Percentiles rank a stretch among this genome's conserved stretches.
Conservation (phyloP, 2,888 invertebrate genomes). For the Melipona bicolor region DNA sequence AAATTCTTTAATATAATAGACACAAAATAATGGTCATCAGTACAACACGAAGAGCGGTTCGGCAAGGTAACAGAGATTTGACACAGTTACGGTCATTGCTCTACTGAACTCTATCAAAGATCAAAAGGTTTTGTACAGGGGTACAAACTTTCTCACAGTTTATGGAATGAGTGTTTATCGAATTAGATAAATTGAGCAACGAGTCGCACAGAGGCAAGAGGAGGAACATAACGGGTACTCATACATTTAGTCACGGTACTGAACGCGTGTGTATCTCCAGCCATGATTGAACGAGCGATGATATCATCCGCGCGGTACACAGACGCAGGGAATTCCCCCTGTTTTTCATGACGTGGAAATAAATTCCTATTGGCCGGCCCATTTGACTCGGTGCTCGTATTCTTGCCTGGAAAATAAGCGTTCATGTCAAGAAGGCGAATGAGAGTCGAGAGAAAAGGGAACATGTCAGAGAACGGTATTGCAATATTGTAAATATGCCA, state of each 20-base stretch:
- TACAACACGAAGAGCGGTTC: too few relatives aligned
- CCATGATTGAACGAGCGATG: slow-evolving; percentile 57
- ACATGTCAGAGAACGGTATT: neutral
- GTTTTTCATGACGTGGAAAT: slow-evolving; percentile 35
- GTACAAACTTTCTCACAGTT: too few relatives aligned
- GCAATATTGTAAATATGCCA: neutral
- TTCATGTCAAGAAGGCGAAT: neutral
- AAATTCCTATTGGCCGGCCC: slow-evolving; percentile 46
- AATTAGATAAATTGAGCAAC: neutral
- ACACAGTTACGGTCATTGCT: too few relatives aligned
- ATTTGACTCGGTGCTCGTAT: neutral
- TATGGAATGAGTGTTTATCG: too few relatives aligned
- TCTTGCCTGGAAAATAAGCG: slow-evolving; percentile 36
- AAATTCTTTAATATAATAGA: too few relatives aligned
- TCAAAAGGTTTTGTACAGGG: too few relatives aligned
- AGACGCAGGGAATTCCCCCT: slow-evolving; percentile 52
- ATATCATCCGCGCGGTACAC: slow-evolving; percentile 53
- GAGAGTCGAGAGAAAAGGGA: neutral
- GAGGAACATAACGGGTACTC: slow-evolving; percentile 17
- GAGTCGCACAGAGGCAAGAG: neutral
- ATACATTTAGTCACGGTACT: slow-evolving; percentile 29
- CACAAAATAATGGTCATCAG: too few relatives aligned
- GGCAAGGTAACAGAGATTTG: too few relatives aligned
- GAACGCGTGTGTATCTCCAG: slow-evolving; percentile 30
- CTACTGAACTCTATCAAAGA: too few relatives aligned